A percentile compares a stretch with the other conserved stretches of the same genome.
Conservation (phyloP, 2,888 invertebrate genomes). For the Axea sp. region DNA sequence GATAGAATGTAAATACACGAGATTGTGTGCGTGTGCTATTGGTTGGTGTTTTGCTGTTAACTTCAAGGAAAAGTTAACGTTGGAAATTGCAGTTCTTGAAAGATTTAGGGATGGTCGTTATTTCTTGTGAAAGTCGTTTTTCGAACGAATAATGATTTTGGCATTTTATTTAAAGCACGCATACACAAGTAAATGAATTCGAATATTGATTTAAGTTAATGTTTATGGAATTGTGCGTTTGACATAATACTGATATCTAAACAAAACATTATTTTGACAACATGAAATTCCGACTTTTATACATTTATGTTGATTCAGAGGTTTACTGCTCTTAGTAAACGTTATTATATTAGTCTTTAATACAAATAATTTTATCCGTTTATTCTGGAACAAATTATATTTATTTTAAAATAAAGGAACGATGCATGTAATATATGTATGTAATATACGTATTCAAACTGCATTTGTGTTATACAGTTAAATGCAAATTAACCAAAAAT, state of each 20-base stretch:
- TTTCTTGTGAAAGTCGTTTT: conserved; percentile 36
- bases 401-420: too few relatives aligned
- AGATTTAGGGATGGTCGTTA: conserved; percentile 38
- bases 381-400: too few relatives aligned
- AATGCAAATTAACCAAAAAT: too few relatives aligned
- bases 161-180: conserved; percentile 35
- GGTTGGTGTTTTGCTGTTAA: conserved; percentile 40
- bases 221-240: conserved; percentile 21
- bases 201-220: conserved; percentile 28
- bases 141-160: conserved; percentile 36
- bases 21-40: conserved; percentile 33
- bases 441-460: too few relatives aligned
- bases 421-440: too few relatives aligned
- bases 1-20: conserved; percentile 49
- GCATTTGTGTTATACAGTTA: too few relatives aligned
- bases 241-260: conserved; percentile 11
- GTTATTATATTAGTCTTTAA: too few relatives aligned
- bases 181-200: conserved; percentile 10
- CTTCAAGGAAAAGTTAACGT: conserved; percentile 40
- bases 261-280: conserved; percentile 1
- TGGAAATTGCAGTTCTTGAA: conserved; percentile 21
- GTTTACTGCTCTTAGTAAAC: too few relatives aligned
- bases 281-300: neutral
- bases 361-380: too few relatives aligned
- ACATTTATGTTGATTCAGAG: neutral